Percentiles rank a stretch among this genome's conserved stretches.
Conservation (phyloP, 2,113 vertebrate species). For the Circaetus cinerascens region DNA sequence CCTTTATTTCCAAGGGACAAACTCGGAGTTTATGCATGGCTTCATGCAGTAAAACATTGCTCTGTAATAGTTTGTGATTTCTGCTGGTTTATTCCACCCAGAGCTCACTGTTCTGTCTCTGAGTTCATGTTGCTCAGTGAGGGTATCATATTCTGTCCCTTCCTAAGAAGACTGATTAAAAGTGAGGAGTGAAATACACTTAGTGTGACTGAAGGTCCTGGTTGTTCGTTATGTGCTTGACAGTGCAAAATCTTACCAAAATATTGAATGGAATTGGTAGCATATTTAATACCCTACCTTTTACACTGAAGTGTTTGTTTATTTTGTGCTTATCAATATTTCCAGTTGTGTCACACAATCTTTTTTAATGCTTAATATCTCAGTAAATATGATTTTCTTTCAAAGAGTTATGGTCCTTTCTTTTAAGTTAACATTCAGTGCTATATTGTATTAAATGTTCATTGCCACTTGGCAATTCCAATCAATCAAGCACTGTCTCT, state of each 20-base stretch:
- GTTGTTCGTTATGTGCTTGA: not conserved
- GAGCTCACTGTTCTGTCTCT: not conserved
- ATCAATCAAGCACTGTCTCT: conserved; percentile 38
- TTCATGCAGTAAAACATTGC: not conserved
- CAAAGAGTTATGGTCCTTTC: conserved; percentile 1
- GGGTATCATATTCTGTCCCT: not conserved
- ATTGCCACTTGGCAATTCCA: conserved; percentile 39
- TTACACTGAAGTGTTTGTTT: not conserved
- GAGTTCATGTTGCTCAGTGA: not conserved
- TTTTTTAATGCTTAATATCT: conserved; percentile 11
- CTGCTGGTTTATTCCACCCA: not conserved
- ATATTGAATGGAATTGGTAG: not conserved
- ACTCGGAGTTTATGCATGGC: fast-evolving
- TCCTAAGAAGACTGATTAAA: not conserved
- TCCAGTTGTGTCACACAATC: not conserved
- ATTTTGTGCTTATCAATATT: conserved; percentile 9
- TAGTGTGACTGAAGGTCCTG: not conserved
- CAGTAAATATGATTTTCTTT: conserved; percentile 38
- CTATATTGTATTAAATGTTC: conserved; percentile 24
- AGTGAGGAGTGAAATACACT: not conserved
- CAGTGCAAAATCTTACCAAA: not conserved
- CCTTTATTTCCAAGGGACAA: not conserved
- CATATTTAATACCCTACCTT: not conserved
- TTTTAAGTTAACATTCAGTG: conserved; percentile 35
- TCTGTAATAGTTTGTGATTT: not conserved